phyloP scores from a whole-genome alignment of 64 coral and sea anemone genomes.

The Cladopsammia gracilis region DNA sequence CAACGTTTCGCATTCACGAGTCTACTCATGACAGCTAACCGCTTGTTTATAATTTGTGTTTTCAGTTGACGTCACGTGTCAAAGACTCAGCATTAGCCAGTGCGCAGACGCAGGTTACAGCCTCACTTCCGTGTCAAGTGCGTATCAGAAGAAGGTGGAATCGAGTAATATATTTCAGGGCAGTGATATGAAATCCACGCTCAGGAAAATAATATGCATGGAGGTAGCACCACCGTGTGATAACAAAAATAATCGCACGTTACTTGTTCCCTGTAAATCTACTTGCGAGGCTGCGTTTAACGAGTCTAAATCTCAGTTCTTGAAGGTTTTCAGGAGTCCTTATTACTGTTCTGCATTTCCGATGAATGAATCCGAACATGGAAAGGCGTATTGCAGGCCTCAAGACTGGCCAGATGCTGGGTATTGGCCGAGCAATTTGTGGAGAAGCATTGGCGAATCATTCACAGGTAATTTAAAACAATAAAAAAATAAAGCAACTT shows the following conservation, averaged over 20 bases:
- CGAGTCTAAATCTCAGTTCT: neutral
- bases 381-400: neutral
- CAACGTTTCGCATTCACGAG: too few species aligned
- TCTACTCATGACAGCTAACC: neutral
- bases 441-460: neutral
- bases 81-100: neutral
- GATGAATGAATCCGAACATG: neutral
- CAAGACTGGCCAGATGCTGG: neutral
- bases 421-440: slow-evolving; percentile 28
- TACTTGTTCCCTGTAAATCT: slow-evolving; percentile 27
- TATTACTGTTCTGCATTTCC: slow-evolving; percentile 15
- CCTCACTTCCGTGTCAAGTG: neutral
- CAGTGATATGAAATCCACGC: neutral
- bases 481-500: neutral
- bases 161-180: neutral
- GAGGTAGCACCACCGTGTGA: slow-evolving; percentile 37
- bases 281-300: slow-evolving; percentile 12
- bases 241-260: neutral
- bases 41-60: neutral
- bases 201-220: slow-evolving; percentile 38
- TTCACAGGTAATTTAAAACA: neutral
- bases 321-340: neutral
- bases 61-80: neutral
- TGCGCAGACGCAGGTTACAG: neutral
- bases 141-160: slow-evolving; percentile 1